Evolutionary conservation across 2,888 invertebrate genomes (phyloP).

Genomic region (Meta bourneti): DNA sequence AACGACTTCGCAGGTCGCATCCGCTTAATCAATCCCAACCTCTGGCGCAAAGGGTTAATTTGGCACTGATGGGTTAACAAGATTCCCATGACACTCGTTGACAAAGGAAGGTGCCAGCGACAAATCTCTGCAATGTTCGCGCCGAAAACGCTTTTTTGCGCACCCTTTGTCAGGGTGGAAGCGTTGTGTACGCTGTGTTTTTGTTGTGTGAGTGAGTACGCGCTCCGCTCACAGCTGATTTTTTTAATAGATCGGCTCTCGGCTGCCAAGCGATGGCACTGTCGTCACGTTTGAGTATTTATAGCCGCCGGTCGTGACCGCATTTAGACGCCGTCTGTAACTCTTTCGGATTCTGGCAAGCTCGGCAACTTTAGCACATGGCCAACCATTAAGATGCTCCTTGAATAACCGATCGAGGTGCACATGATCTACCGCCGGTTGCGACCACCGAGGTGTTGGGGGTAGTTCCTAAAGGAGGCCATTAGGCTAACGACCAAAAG

Average conservation of each 20-base stretch:
- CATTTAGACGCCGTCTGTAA: constrained; percentile 47
- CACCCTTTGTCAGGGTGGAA: too few relatives aligned
- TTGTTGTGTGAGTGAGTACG: not conserved
- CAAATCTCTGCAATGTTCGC: not conserved
- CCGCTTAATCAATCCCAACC: not conserved
- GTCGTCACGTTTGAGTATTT: constrained; percentile 41
- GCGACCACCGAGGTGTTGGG: not conserved
- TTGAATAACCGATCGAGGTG: not conserved
- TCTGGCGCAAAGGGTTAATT: not conserved
- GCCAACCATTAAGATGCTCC: constrained; percentile 40
- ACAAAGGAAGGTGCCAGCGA: not conserved
- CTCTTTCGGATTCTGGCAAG: constrained; percentile 44
- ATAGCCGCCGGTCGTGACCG: constrained; percentile 49
- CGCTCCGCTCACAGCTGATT: constrained; percentile 3
- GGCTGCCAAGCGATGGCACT: constrained; percentile 36
- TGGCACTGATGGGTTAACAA: not conserved
- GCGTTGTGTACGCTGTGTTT: not conserved
- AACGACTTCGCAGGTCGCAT: too few relatives aligned
- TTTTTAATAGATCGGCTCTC: constrained; percentile 8
- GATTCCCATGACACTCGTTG: not conserved
- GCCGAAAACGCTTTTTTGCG: too few relatives aligned
- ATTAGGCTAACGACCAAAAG: too few relatives aligned
- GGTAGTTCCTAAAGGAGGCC: too few relatives aligned
- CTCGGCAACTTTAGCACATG: constrained; percentile 46
- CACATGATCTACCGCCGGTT: not conserved